A percentile compares a stretch with the other conserved stretches of the same genome.
Conservation (phyloP, 1,140 invertebrate species). For the Anoplophora glabripennis region DNA sequence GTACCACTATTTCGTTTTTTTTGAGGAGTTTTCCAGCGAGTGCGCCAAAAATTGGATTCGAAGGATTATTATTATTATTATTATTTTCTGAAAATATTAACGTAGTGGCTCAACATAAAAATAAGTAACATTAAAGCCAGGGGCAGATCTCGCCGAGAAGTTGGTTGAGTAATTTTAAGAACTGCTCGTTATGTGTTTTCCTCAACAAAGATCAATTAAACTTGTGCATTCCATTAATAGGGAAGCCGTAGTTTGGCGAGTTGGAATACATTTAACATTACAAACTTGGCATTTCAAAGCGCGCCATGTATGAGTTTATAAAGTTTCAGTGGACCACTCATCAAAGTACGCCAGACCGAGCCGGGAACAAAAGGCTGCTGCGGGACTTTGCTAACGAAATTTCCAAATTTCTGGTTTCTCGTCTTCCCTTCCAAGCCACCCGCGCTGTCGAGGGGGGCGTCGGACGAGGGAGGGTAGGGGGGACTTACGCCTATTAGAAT, state of each 20-base stretch:
- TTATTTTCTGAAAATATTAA: too few species aligned
- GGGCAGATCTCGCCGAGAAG: too few species aligned
- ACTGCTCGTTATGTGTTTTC: background rate
- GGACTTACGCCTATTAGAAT: too few species aligned
- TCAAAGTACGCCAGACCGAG: slow-evolving; percentile 18
- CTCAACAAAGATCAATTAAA: slow-evolving; percentile 21
- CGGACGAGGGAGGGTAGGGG: too few species aligned
- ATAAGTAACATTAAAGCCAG: too few species aligned
- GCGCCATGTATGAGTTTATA: slow-evolving; percentile 17
- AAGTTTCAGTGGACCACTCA: slow-evolving; percentile 25
- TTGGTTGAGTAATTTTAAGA: too few species aligned
- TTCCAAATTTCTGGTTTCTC: slow-evolving; percentile 29
- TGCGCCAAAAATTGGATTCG: too few species aligned
- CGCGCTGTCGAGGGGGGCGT: slow-evolving; percentile 6
- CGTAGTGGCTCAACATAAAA: too few species aligned
- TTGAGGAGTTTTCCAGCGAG: too few species aligned
- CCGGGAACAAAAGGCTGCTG: slow-evolving; percentile 14
- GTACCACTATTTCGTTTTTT: too few species aligned
- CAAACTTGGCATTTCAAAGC: slow-evolving; percentile 20
- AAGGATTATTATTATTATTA: too few species aligned
- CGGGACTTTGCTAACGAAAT: slow-evolving; percentile 33
- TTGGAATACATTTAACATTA: slow-evolving; percentile 22
- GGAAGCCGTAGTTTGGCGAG: slow-evolving; percentile 15
- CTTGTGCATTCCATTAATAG: slow-evolving; percentile 20
- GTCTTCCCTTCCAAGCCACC: slow-evolving; percentile 25